Evolutionary conservation across 2,888 invertebrate species (phyloP).

Genomic region (Cacoxenus indagator): DNA sequence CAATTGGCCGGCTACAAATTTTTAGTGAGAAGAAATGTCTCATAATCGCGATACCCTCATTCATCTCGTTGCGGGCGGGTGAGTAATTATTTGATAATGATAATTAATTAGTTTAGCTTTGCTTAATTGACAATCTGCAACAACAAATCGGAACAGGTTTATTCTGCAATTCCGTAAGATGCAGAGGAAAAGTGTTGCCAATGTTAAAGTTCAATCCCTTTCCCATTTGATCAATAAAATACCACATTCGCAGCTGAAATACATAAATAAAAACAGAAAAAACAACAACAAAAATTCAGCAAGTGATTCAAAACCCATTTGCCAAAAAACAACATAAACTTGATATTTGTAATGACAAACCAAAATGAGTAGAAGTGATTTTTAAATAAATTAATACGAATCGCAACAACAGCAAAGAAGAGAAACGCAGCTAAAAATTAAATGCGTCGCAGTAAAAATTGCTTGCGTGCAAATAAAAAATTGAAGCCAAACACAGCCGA

Average conservation of each 20-base stretch:
- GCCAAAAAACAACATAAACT: no score
- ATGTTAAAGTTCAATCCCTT: no score
- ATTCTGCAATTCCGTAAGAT: no score
- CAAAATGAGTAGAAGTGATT: no score
- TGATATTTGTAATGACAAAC: no score
- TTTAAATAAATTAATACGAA: background rate
- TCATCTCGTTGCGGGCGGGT: conserved; percentile 97
- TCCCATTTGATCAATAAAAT: no score
- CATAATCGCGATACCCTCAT: conserved; percentile 85
- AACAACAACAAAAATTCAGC: no score
- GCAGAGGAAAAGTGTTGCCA: no score
- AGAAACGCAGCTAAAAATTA: background rate
- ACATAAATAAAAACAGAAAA: no score
- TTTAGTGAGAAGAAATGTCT: conserved; percentile 57
- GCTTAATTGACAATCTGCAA: conserved; percentile 32
- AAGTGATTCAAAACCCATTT: no score
- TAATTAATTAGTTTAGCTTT: conserved; percentile 30
- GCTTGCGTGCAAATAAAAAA: background rate
- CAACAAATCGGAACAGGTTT: conserved; percentile 25
- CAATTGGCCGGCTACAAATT: conserved; percentile 6
- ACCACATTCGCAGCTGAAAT: no score
- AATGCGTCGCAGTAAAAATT: conserved; percentile 9
- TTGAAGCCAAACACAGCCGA: background rate
- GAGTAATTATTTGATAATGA: conserved; percentile 71
- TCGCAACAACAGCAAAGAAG: background rate